phyloP scores from a whole-genome alignment of 2,113 vertebrate genomes.

The Neolamprologus sp. region DNA sequence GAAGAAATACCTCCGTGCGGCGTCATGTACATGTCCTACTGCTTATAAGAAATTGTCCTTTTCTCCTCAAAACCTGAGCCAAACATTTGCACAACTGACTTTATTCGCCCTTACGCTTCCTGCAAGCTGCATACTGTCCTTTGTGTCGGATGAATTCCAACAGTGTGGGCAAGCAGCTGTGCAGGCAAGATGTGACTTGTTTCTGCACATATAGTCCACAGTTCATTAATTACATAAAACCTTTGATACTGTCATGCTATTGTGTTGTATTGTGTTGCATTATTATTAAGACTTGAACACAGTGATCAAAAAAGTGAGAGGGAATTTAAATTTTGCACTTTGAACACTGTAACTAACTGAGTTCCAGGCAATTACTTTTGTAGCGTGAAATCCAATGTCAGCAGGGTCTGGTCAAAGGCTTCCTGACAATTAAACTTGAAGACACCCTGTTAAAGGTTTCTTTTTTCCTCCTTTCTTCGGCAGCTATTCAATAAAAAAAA shows the following conservation, averaged over 20 bases:
- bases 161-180: not conserved
- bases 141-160: not conserved
- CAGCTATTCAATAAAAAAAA: not conserved
- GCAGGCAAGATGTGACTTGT: not conserved
- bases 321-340: not conserved
- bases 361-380: not conserved
- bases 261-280: not conserved
- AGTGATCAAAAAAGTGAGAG: not conserved
- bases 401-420: constrained; percentile 12
- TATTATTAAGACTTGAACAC: not conserved
- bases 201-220: not conserved
- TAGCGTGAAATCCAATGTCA: constrained; percentile 17
- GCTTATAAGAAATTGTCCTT: not conserved
- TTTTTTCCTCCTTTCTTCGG: not conserved
- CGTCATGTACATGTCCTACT: not conserved
- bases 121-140: not conserved
- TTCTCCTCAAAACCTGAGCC: not conserved
- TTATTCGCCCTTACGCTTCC: not conserved
- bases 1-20: not conserved
- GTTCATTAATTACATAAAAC: constrained; percentile 10
- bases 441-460: not conserved
- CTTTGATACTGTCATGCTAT: not conserved
- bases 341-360: not conserved
- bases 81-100: not conserved
- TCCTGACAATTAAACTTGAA: constrained; percentile 33